Evolutionary conservation across 1,140 invertebrate species (phyloP), one percentile per base, ranked within the genome.

Genomic region (Chlorops oryzae): DNA sequence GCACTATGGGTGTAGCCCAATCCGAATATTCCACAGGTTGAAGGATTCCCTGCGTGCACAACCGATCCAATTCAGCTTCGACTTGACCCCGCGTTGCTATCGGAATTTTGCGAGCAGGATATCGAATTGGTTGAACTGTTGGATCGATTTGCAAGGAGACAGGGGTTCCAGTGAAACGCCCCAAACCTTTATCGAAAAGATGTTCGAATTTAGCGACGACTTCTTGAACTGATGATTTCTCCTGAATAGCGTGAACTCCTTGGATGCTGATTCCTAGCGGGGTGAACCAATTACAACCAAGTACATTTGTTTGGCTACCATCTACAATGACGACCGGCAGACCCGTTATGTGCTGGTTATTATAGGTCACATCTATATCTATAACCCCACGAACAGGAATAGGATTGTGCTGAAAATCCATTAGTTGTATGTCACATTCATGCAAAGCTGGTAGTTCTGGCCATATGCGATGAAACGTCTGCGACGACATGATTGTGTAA

Each of bases 21-120:
- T n/a, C n/a, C n/a, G n/a, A n/a, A n/a, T n/a, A n/a, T n/a, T n/a
- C n/a, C n/a, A n/a, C n/a, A n/a, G n/a, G n/a, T n/a, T n/a, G n/a
- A n/a, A n/a, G n/a, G 74, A 76, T 24, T 77, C 56, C 20, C 75
- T 21, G 12, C 66, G 52, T 3, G 47, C 57, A 6, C 69, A 70
- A 51, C 70, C 60, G 21, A 52, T 57, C 61, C 79, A 78, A 70
- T 18, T 21, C 20, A 18, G 41, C 23, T 43, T 43, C 41, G 12
- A 43, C 41, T 7, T 21, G 41, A 24, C 41, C 25, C 12, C 41
- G 6, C 15, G 18, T 37, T 15, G 41, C 41, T 15, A 43, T 43
- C 9, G 41, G 41, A 43, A 21, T 23, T 15, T 22, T 6, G 10
- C 41, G 41, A 21, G 15, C 20, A 21, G 20, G 20, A 24, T 24